Percentiles rank a stretch among this genome's conserved stretches.
These are phyloP conservation scores for Brachionus rubens DNA, from an alignment of 1,140 invertebrate species.

Conservation along the genomic window DNA sequence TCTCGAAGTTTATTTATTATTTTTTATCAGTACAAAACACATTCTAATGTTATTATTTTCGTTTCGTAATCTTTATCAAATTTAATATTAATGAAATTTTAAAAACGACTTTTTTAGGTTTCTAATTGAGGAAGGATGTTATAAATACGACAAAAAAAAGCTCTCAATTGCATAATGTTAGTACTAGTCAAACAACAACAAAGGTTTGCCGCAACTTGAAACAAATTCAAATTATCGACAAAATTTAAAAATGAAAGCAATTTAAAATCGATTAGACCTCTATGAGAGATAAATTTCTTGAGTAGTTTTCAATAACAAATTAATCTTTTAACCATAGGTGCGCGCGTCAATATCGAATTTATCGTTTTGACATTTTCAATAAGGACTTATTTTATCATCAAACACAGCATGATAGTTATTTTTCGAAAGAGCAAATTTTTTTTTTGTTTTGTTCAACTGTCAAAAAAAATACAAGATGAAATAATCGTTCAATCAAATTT, in stretches of 20 bases:
- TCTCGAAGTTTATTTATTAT: no score
- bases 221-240: conserved; percentile 26
- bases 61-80: no score
- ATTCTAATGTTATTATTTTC: no score
- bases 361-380: conserved; percentile 20
- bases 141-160: neutral
- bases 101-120: neutral
- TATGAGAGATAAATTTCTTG: no score
- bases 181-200: no score
- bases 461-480: neutral
- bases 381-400: neutral
- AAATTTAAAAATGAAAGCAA: no score
- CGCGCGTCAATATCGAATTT: neutral
- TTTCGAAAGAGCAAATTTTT: no score
- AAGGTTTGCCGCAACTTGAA: neutral
- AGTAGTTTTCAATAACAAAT: no score
- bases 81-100: neutral
- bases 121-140: conserved; percentile 12
- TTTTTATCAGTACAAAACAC: no score
- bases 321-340: conserved; percentile 20
- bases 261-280: no score
- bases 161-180: neutral
- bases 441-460: neutral
- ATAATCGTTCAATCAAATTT: conserved; percentile 34
- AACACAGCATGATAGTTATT: conserved; percentile 14